Percentiles rank a stretch among this genome's conserved stretches.
Conservation (phyloP, 2,113 vertebrate species). For the zebrafish (Danio rerio) region DNA sequence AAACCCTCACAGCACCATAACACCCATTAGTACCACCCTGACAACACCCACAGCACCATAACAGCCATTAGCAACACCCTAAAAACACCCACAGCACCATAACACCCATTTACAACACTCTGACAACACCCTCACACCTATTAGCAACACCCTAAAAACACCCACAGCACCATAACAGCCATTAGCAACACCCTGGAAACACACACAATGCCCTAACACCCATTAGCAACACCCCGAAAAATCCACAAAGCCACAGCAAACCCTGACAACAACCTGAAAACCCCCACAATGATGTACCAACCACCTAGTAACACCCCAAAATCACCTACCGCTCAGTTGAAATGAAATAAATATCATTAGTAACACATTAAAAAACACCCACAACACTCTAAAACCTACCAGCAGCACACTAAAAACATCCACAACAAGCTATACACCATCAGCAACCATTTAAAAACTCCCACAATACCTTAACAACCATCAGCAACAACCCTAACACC, state of each 20-base stretch:
- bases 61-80: no score
- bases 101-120: not conserved
- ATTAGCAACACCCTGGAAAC: not conserved
- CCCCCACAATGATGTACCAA: no score
- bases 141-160: not conserved
- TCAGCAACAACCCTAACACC: no score
- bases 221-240: no score
- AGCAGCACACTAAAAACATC: not conserved
- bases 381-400: not conserved
- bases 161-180: not conserved
- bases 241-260: not conserved
- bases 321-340: no score
- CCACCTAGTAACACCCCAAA: no score
- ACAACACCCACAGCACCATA: not conserved
- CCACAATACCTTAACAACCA: not conserved
- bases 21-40: accelerated
- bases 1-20: not conserved
- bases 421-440: not conserved
- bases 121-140: not conserved
- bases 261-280: no score
- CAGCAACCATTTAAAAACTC: no score
- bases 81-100: no score
- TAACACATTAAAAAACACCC: no score
- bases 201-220: no score
- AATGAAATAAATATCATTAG: no score